Evolutionary conservation across 2,888 invertebrate genomes (phyloP).

Genomic region (Zhuqinia jingwanae): DNA sequence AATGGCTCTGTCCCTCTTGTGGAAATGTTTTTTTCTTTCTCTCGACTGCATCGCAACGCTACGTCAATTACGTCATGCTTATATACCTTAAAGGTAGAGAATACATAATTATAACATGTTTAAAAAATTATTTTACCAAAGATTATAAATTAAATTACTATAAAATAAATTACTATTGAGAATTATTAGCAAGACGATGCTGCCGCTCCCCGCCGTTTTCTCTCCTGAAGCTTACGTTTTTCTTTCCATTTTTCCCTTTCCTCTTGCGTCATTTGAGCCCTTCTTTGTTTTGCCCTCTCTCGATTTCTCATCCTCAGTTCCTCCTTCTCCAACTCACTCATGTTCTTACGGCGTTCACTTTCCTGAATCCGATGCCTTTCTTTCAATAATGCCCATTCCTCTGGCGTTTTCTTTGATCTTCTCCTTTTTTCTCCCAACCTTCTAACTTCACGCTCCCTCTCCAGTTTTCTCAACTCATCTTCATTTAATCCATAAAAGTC

Average conservation of each 20-base stretch:
- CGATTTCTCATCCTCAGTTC: not conserved
- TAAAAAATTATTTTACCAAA: no score
- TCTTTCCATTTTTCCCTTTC: not conserved
- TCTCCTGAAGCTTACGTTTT: not conserved
- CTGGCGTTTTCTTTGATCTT: not conserved
- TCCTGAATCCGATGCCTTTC: constrained; percentile 13
- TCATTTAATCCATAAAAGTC: no score
- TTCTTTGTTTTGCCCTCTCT: not conserved
- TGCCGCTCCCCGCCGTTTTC: not conserved
- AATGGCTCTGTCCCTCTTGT: no score
- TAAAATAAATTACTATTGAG: no score
- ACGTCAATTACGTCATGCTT: no score
- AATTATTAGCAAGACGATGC: not conserved
- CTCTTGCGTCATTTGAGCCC: not conserved
- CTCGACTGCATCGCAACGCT: no score
- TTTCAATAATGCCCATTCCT: not conserved
- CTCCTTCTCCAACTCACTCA: not conserved
- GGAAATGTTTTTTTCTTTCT: no score
- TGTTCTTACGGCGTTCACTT: not conserved
- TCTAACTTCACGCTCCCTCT: not conserved
- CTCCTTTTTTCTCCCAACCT: not conserved
- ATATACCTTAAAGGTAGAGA: no score
- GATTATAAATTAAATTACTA: no score
- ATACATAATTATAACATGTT: no score
- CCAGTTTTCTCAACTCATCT: not conserved